Base-by-base conservation (phyloP, 1,140 invertebrate genomes). In the Globodera ellingtonae region DNA sequence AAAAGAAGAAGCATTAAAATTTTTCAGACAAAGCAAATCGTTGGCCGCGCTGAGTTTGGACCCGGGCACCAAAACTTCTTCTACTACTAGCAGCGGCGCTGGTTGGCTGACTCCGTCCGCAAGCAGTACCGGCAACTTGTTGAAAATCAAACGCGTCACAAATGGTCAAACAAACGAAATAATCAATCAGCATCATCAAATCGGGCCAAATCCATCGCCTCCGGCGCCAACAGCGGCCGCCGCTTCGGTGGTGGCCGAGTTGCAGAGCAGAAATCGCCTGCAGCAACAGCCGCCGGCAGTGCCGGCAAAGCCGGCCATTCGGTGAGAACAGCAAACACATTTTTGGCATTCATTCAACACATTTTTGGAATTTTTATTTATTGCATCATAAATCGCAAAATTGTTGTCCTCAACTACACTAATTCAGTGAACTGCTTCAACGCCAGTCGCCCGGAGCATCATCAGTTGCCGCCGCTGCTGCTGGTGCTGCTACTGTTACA, bases 391-490 rank as follows among this genome's bases (percentile, higher is more conserved):
- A 62, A n/a, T 62, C 8, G 15, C 56, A 62, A 24, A 46, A 21
- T 66, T 44, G 35, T 35, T 35, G 35, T 35, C 35, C 35, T 35
- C 35, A 35, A 35, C 35, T 35, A 35, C 35, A 35, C 35, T 35
- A 35, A 35, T 75, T 10, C 18, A 79, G 52, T 46, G 47, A 35
- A 52, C 48, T 50, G 75, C 35, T 50, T 56, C 56, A 69, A 18
- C 59, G 18, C 24, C n/a, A 6, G 74, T 13, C 67, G 78, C 71
- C 50, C 44, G 59, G 21, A 75, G n/a, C 72, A 10, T 48, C n/a
- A 71, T 79, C 4, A 67, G 76, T 8, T 66, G 81, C 48, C 76
- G 81, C 21, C 44, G 35, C 35, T 35, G 35, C 35, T 35, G 35
- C 35, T 35, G 50, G 50, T 52, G 3, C 7, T 52, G 50, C 50